Evolutionary conservation across 1,140 invertebrate genomes (phyloP).

Genomic region (Hylaeus volcanicus): DNA sequence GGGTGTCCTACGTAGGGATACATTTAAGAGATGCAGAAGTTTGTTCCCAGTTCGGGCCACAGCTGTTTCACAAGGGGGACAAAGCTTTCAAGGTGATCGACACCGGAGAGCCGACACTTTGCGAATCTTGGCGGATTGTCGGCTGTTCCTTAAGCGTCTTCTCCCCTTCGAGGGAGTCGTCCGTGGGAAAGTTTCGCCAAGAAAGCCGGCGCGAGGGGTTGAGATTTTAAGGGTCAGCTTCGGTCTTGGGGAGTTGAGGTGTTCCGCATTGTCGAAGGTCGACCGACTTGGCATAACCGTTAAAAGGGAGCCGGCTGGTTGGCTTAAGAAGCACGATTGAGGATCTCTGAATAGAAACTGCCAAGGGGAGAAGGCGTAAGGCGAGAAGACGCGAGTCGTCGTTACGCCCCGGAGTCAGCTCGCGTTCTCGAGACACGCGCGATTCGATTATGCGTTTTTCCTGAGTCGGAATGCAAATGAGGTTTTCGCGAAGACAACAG

Average conservation of each 20-base stretch:
- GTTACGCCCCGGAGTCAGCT: conserved; percentile 47
- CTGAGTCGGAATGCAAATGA: conserved; percentile 48
- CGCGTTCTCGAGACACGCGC: conserved; percentile 30
- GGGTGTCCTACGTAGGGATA: neutral
- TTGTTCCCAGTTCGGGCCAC: neutral
- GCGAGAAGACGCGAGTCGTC: conserved; percentile 60
- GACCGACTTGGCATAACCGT: conserved; percentile 71
- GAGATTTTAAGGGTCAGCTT: conserved; percentile 67
- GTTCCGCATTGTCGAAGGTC: conserved; percentile 70
- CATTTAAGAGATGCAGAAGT: conserved; percentile 20
- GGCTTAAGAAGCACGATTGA: conserved; percentile 61
- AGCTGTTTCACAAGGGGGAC: conserved; percentile 31
- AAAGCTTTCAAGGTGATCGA: conserved; percentile 45
- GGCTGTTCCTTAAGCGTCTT: conserved; percentile 30
- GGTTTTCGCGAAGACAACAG: neutral
- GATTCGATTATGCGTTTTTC: conserved; percentile 32
- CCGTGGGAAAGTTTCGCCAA: conserved; percentile 71
- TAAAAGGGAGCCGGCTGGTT: conserved; percentile 58
- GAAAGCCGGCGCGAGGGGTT: conserved; percentile 62
- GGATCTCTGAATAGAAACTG: conserved; percentile 57
- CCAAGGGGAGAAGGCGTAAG: conserved; percentile 52
- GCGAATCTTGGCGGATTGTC: conserved; percentile 49
- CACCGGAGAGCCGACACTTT: conserved; percentile 26
- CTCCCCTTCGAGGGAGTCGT: conserved; percentile 41
- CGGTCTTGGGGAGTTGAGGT: conserved; percentile 53